phyloP scores from a whole-genome alignment of 2,797 vertebrate genomes.

The Phyllotis vaccarum region DNA sequence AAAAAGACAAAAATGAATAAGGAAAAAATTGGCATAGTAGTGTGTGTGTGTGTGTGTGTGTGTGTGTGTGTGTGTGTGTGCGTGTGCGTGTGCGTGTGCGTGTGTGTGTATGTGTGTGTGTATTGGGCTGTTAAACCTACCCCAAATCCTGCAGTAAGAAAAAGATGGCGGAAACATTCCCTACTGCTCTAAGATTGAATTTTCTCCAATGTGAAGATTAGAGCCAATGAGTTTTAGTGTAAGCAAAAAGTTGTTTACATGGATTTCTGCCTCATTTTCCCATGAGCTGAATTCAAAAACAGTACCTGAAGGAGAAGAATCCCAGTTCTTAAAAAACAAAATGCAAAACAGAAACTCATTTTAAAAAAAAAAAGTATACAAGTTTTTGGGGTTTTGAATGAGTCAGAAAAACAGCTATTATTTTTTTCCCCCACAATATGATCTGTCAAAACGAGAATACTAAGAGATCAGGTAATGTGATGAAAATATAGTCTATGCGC shows the following conservation, averaged over 20 bases:
- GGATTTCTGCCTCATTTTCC: background rate
- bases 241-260: slow-evolving; percentile 44
- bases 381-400: background rate
- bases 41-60: background rate
- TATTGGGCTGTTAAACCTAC: background rate
- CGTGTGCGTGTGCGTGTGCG: background rate
- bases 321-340: slow-evolving; percentile 38
- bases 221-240: slow-evolving; percentile 17
- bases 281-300: slow-evolving; percentile 6
- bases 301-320: background rate
- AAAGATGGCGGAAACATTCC: background rate
- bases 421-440: slow-evolving; percentile 4
- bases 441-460: slow-evolving; percentile 48
- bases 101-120: no score
- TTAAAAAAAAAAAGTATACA: slow-evolving; percentile 9
- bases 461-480: no score
- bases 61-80: no score
- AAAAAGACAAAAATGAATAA: slow-evolving; percentile 19
- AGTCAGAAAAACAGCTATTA: slow-evolving; percentile 48
- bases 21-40: background rate
- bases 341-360: slow-evolving; percentile 37
- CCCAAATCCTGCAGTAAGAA: slow-evolving; percentile 15
- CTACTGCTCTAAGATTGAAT: background rate
- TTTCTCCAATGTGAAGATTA: background rate
- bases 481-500: background rate